Evolutionary conservation across 1,140 invertebrate genomes (phyloP), one percentile per base, ranked within the genome.

Genomic region (Anoplolepis gracilipes): DNA sequence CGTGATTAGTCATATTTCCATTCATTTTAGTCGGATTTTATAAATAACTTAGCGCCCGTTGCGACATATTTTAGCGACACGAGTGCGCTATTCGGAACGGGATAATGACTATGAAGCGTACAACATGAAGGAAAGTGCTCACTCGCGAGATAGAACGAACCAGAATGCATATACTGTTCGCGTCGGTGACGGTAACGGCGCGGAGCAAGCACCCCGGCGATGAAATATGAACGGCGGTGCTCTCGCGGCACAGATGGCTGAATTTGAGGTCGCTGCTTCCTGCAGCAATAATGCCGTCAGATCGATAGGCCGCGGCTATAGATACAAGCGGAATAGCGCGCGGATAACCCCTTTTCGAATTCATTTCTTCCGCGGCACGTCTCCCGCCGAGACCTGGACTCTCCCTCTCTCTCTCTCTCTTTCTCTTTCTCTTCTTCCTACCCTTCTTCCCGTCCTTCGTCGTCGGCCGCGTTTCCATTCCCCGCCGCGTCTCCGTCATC

Each of bases 231-330:
- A 90, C 77, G 88, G 79, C 75, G 61, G 72, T 84, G 88, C 87
- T 90, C 89, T 90, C 89, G 85, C 88, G 82, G 88, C 89, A 88
- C 89, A 90, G 89, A 90, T 90, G 89, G 89, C 79, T 90, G 89
- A 90, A 90, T 90, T 90, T 90, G 88, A 90, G 89, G 89, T 90
- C 89, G 89, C 89, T 86, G 77, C 89, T 90, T 90, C 88, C 86
- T 90, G 78, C 84, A 88, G 88, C 89, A 90, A 90, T 90, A 90
- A 90, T 90, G 86, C 86, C 85, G 81, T 90, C 78, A 84, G 89
- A 90, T 90, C 89, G 88, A 90, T 90, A 90, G 78, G 88, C 72
- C 59, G 59, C 59, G 88, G 84, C 84, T 90, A 89, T 90, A 90
- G 88, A 85, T 90, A 87, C 55, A 19, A 72, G 25, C 39, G 46